Evolutionary conservation across 2,888 invertebrate species (phyloP), one percentile per base, ranked within the genome.

Genomic region (Drosophila neotestacea): DNA sequence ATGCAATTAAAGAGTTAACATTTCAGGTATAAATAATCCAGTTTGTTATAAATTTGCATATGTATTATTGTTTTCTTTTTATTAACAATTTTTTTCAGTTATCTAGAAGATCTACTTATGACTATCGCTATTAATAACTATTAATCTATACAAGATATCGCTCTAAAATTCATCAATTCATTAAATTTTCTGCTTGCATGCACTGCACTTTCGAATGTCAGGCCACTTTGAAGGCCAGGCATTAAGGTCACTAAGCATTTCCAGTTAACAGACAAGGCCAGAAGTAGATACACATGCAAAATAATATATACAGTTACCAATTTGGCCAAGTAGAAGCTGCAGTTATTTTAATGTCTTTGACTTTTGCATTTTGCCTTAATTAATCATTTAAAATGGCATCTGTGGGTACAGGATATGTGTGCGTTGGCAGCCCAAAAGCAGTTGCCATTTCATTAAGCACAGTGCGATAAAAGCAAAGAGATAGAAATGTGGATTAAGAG

Each of bases 381-480:
- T 39, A 38, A 61, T 41, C 54, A 47, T 27, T 22, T 38, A 44
- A 34, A 38, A 32, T 16, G 32, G 32, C 32, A 32, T 32, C 32
- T 32, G 7, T 32, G 32, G 28, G 39, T 32, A 22, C 7, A 34
- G 44, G 6, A 22, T 39, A 50, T 50, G 39, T 16, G 56, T 5
- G 27, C 27, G 46, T 48, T 30, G n/a, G 28, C 4, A 61, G 61
- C 46, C 66, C 22, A 55, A 36, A 46, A 46, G 34, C 36, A 30
- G 13, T 56, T 73, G 64, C 39, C 63, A 68, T 63, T 71, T 66
- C 62, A 68, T 71, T 69, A 60, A 38, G 30, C 42, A 41, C 2
- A 30, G 7, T 6, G 6, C 32, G 4, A 16, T 4, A 6, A 11
- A 13, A 30, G n/a, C 9, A 16, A 3, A 16, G 6, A n/a, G 10